A percentile compares a stretch with the other conserved stretches of the same genome.
These are phyloP conservation scores for Pogonognathellus flavescens DNA, from an alignment of 1,140 invertebrate species.

Conservation along the genomic window DNA sequence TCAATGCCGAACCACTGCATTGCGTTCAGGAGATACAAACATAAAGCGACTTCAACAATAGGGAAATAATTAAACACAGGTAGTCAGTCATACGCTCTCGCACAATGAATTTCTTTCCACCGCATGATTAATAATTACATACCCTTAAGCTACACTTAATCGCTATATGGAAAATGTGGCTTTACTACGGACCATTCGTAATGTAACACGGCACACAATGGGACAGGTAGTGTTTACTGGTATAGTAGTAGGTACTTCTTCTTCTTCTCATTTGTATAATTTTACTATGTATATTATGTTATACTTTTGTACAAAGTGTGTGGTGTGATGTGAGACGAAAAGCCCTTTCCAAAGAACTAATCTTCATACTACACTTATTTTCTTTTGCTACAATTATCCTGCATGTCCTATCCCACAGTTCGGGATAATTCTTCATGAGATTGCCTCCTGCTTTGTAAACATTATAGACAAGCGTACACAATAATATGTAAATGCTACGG, in stretches of 20 bases:
- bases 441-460: conserved; percentile 1
- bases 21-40: conserved; percentile 2
- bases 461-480: conserved; percentile 14
- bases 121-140: conserved; percentile 62
- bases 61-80: conserved; percentile 65
- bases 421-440: not conserved
- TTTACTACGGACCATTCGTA: not conserved
- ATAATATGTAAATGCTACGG: not conserved
- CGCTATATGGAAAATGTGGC: conserved; percentile 15
- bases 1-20: conserved; percentile 26
- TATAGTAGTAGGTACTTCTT: too few species aligned
- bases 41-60: conserved; percentile 58
- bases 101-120: conserved; percentile 50
- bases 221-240: not conserved
- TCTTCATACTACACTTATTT: too few species aligned
- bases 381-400: not conserved
- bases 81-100: conserved; percentile 55
- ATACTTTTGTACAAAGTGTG: too few species aligned
- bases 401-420: not conserved
- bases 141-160: conserved; percentile 55
- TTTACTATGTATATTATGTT: too few species aligned
- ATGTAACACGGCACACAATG: not conserved
- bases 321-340: too few species aligned
- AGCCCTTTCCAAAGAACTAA: too few species aligned
- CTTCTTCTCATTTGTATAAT: too few species aligned